Percentiles rank a stretch among this genome's conserved stretches.
Conservation (phyloP, 2,888 invertebrate genomes). For the Pachydiplax longipennis region DNA sequence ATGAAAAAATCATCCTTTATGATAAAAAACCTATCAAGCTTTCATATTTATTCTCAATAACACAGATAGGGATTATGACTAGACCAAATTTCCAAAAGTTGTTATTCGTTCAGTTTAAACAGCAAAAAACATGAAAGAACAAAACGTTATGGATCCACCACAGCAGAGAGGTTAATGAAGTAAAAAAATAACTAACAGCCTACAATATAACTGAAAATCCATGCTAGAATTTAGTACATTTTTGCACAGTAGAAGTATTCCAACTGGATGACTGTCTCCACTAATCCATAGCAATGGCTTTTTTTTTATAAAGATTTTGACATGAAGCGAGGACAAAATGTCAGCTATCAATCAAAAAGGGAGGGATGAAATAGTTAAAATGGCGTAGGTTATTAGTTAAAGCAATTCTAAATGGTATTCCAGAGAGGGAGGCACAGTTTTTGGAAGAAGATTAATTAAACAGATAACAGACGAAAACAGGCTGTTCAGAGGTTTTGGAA, state of each 20-base stretch:
- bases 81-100: neutral
- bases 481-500: slow-evolving; percentile 21
- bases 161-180: slow-evolving; percentile 5
- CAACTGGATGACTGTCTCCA: slow-evolving; percentile 5
- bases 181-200: neutral
- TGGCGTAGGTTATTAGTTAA: slow-evolving; percentile 12
- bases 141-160: neutral
- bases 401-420: slow-evolving; percentile 36
- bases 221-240: slow-evolving; percentile 25
- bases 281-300: slow-evolving; percentile 8
- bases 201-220: slow-evolving; percentile 2
- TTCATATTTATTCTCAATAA: slow-evolving; percentile 1
- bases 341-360: slow-evolving; percentile 18
- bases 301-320: neutral
- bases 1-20: slow-evolving; percentile 38
- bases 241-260: slow-evolving; percentile 2
- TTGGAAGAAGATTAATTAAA: slow-evolving; percentile 41
- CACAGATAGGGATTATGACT: neutral
- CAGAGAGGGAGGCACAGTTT: slow-evolving; percentile 32
- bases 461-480: slow-evolving; percentile 16
- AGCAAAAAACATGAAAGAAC: slow-evolving; percentile 27
- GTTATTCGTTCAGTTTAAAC: neutral
- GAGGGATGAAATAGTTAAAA: slow-evolving; percentile 22
- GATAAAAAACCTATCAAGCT: slow-evolving; percentile 25
- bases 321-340: slow-evolving; percentile 17